phyloP scores from a whole-genome alignment of 2,888 invertebrate species.

The Criorhina ranunculi region DNA sequence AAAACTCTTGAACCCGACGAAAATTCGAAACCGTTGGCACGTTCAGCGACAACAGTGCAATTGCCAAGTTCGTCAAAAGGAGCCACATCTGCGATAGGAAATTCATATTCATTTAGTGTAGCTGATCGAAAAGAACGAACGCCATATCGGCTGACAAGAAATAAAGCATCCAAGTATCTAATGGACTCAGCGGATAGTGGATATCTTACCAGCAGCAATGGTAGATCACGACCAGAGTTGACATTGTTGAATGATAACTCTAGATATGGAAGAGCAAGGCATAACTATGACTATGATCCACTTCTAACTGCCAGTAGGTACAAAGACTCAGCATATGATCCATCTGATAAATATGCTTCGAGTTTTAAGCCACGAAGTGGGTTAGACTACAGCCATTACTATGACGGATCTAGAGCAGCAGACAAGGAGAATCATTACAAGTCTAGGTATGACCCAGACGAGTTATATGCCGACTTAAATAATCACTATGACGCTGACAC shows the following conservation, averaged over 20 bases:
- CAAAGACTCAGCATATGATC: slow-evolving; percentile 82
- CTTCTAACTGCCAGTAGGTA: slow-evolving; percentile 78
- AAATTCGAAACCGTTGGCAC: slow-evolving; percentile 85
- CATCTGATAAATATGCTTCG: slow-evolving; percentile 77
- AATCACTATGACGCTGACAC: slow-evolving; percentile 76
- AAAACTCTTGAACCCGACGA: slow-evolving; percentile 89
- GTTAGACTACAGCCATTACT: slow-evolving; percentile 78
- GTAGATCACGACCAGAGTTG: slow-evolving; percentile 77
- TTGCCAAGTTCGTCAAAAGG: slow-evolving; percentile 88
- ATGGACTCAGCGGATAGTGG: slow-evolving; percentile 82
- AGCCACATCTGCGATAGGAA: slow-evolving; percentile 85
- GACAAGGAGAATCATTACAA: slow-evolving; percentile 80
- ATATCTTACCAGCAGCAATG: slow-evolving; percentile 80
- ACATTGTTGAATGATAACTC: slow-evolving; percentile 81
- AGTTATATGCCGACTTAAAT: slow-evolving; percentile 78
- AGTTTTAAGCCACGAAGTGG: slow-evolving; percentile 78
- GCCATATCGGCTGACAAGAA: slow-evolving; percentile 81
- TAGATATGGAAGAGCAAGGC: slow-evolving; percentile 77
- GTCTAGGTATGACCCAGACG: slow-evolving; percentile 79
- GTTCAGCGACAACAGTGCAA: slow-evolving; percentile 90
- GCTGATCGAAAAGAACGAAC: slow-evolving; percentile 85
- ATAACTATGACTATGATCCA: slow-evolving; percentile 78
- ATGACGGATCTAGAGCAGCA: slow-evolving; percentile 79
- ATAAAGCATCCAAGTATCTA: slow-evolving; percentile 81
- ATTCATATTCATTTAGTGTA: slow-evolving; percentile 86